phyloP scores from a whole-genome alignment of 1,140 invertebrate genomes.

The Scaptomyza hsui region DNA sequence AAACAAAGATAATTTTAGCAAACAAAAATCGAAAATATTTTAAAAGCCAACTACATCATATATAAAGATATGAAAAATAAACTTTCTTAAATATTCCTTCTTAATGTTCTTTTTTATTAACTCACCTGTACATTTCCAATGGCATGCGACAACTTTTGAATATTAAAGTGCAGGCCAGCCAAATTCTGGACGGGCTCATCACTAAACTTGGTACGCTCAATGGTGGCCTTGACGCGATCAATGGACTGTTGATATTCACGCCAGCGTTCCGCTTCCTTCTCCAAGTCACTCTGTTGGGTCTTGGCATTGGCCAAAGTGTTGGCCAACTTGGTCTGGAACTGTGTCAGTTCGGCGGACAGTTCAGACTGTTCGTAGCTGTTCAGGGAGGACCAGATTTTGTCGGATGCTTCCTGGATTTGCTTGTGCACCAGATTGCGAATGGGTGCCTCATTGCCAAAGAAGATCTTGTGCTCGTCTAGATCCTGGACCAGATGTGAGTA shows the following conservation, averaged over 20 bases:
- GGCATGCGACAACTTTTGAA: constrained; percentile 91
- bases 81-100: no score
- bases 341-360: constrained; percentile 90
- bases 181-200: constrained; percentile 91
- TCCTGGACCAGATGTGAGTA: constrained; percentile 93
- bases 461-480: constrained; percentile 93
- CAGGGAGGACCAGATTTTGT: constrained; percentile 94
- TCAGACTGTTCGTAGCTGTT: constrained; percentile 92
- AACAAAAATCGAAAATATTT: no score
- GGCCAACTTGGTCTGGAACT: constrained; percentile 91
- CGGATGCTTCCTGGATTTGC: constrained; percentile 91
- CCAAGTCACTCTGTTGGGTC: constrained; percentile 89
- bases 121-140: constrained; percentile 91
- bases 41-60: no score
- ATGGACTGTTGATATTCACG: constrained; percentile 90
- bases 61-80: no score
- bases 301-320: constrained; percentile 93
- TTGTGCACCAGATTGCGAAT: constrained; percentile 92
- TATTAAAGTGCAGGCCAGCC: constrained; percentile 90
- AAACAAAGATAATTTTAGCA: no score
- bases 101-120: constrained; percentile 14
- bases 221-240: constrained; percentile 90
- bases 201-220: constrained; percentile 89
- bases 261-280: constrained; percentile 91
- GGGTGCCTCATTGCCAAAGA: constrained; percentile 91